Percentiles rank a stretch among this genome's conserved stretches.
These are phyloP conservation scores for Merops nubicus DNA, from an alignment of 2,113 vertebrate genomes.

Conservation along the genomic window DNA sequence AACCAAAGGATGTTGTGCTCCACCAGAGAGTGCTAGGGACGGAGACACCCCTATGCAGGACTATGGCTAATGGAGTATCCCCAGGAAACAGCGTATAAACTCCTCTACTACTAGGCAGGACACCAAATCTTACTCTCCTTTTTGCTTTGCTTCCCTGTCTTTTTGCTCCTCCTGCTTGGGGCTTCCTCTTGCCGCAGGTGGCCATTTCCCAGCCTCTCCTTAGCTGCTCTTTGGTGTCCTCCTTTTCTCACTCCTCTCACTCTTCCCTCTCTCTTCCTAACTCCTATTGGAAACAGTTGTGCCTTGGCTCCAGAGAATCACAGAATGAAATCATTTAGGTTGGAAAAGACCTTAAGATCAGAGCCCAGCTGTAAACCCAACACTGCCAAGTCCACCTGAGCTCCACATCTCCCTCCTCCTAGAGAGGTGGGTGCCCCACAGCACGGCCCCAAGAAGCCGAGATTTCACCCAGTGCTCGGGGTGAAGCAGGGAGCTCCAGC, in stretches of 20 bases:
- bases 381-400: background rate
- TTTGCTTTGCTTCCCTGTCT: background rate
- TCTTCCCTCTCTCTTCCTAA: too few species aligned
- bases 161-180: background rate
- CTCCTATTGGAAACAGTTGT: background rate
- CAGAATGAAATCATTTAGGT: background rate
- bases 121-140: background rate
- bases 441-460: fast-evolving
- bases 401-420: too few species aligned
- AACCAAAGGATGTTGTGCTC: too few species aligned
- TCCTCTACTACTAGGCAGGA: background rate
- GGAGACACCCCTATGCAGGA: fast-evolving
- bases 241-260: background rate
- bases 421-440: background rate
- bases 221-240: background rate
- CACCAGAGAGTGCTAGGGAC: fast-evolving
- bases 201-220: background rate
- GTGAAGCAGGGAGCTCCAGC: fast-evolving
- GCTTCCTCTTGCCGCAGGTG: background rate
- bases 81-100: fast-evolving
- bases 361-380: background rate
- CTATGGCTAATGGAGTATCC: background rate
- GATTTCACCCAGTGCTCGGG: background rate
- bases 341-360: background rate
- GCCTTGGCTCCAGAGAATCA: background rate